Conservation (phyloP, 2,113 vertebrate species). For the Mormyrus iriodes region DNA sequence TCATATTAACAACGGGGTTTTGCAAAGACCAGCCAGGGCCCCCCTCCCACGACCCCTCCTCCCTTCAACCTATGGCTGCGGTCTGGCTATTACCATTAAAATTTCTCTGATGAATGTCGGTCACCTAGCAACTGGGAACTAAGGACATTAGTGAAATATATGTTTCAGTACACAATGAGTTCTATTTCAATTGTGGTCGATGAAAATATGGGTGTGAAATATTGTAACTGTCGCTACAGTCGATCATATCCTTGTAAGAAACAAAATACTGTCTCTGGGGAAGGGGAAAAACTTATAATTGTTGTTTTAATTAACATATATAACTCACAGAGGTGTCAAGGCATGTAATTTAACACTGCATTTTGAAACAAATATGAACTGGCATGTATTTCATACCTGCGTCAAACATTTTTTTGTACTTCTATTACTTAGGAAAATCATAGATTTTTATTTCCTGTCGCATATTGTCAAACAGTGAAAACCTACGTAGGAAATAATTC, state of each 20-base stretch:
- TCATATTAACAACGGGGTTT: not conserved
- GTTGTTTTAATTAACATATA: constrained; percentile 1
- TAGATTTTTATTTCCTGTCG: not conserved
- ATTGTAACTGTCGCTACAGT: not conserved
- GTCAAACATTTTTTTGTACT: not conserved
- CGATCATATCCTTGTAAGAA: not conserved
- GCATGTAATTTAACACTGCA: not conserved
- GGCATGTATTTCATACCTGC: not conserved
- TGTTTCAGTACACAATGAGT: not conserved
- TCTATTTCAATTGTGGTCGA: not conserved
- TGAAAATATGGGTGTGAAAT: not conserved
- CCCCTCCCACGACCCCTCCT: not conserved
- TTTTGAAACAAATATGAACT: not conserved
- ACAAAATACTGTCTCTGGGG: not conserved
- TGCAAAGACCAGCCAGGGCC: not conserved
- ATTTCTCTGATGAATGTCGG: not conserved
- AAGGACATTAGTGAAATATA: not conserved
- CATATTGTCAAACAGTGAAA: not conserved
- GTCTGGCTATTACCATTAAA: not conserved
- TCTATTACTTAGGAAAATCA: not conserved
- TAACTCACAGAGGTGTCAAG: not conserved
- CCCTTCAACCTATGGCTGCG: not conserved
- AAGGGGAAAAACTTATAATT: not conserved
- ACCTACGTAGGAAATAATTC: not conserved
- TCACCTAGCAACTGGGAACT: not conserved